These are phyloP conservation scores for Pangasius macronema DNA, from an alignment of 2,797 vertebrate species.

Conservation along the genomic window DNA sequence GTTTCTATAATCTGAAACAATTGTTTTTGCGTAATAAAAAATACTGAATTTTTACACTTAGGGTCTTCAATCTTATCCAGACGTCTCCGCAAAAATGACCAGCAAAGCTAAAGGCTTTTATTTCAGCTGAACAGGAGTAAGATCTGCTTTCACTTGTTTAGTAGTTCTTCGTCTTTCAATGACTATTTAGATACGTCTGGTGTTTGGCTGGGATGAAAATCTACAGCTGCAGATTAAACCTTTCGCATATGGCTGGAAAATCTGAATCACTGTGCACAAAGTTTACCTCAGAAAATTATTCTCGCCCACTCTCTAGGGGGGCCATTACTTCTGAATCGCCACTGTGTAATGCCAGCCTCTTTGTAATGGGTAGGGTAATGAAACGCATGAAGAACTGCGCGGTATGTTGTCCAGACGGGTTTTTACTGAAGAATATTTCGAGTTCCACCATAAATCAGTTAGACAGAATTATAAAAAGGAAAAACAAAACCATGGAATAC, in stretches of 20 bases:
- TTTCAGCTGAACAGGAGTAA: too few relatives aligned
- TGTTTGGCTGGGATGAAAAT: neutral
- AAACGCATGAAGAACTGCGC: neutral
- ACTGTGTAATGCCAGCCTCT: neutral
- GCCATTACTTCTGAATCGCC: neutral
- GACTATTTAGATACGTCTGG: too few relatives aligned
- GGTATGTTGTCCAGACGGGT: neutral
- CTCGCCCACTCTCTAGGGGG: neutral
- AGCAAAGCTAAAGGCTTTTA: too few relatives aligned
- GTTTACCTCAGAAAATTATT: neutral
- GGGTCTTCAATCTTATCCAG: too few relatives aligned
- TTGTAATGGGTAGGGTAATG: neutral
- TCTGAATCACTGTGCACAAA: neutral
- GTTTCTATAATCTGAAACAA: too few relatives aligned
- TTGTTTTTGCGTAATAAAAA: too few relatives aligned
- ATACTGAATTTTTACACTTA: too few relatives aligned
- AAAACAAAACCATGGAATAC: neutral
- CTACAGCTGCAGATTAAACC: neutral
- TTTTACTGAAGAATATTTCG: slow-evolving; percentile 13
- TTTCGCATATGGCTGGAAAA: neutral
- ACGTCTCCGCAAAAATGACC: too few relatives aligned
- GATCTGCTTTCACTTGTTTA: too few relatives aligned
- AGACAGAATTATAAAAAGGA: neutral
- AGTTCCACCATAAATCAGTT: neutral
- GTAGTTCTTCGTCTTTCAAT: too few relatives aligned